phyloP scores from a whole-genome alignment of 2,113 vertebrate genomes.

The Gallinago jamesoni region DNA sequence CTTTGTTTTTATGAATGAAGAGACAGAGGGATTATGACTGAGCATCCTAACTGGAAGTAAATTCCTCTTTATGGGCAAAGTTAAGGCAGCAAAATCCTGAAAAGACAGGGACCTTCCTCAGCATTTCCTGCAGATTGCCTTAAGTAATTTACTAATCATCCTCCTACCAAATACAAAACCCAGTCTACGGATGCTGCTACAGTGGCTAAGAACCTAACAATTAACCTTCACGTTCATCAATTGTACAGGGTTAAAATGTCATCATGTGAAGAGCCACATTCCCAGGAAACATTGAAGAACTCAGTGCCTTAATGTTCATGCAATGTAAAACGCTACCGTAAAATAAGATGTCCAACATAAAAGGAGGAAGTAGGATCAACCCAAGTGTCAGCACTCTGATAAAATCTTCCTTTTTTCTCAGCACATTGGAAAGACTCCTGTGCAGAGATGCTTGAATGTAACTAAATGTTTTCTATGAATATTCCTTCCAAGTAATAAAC shows the following conservation, averaged over 20 bases:
- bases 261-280: rapidly evolving
- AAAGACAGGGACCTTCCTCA: background rate
- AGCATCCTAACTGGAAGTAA: background rate
- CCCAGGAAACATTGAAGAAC: background rate
- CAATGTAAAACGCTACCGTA: background rate
- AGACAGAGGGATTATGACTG: background rate
- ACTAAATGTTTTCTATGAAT: background rate
- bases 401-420: background rate
- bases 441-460: background rate
- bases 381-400: background rate
- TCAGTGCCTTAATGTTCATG: background rate
- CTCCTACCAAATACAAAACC: rapidly evolving
- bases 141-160: background rate
- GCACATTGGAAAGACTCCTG: background rate
- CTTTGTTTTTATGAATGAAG: background rate
- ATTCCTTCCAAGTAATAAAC: background rate
- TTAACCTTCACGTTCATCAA: background rate
- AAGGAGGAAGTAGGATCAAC: background rate
- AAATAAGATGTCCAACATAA: background rate
- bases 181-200: background rate
- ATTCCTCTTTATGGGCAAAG: background rate
- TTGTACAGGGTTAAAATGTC: rapidly evolving
- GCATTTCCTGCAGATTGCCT: background rate
- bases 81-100: background rate
- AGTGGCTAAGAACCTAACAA: background rate